A percentile compares a stretch with the other conserved stretches of the same genome.
Evolutionary conservation across 2,113 vertebrate genomes (phyloP).

Genomic region (Triplophysa siluroides): DNA sequence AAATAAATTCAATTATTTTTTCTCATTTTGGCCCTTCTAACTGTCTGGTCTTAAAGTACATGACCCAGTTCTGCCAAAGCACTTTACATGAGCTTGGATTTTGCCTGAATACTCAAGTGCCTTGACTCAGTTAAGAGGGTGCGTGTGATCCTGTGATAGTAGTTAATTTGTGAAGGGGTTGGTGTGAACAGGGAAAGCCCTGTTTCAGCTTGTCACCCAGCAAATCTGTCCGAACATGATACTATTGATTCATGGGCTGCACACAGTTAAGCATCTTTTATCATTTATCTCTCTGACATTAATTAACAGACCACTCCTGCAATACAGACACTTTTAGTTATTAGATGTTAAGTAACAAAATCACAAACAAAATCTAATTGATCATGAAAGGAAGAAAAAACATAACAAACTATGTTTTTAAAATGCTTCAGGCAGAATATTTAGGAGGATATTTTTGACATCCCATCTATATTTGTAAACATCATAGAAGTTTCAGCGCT

Average conservation of each 20-base stretch:
- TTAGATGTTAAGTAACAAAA: not conserved
- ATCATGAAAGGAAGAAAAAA: not conserved
- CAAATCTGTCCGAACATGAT: conserved; percentile 5
- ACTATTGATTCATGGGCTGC: not conserved
- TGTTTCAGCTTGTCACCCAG: conserved; percentile 32
- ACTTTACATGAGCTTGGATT: not conserved
- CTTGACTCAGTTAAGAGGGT: not conserved
- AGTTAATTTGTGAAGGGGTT: not conserved
- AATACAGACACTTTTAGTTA: not conserved
- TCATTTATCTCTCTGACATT: not conserved
- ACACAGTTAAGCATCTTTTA: not conserved
- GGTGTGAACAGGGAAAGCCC: conserved; percentile 6
- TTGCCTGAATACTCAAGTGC: not conserved
- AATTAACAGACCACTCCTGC: not conserved
- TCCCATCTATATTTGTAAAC: not conserved
- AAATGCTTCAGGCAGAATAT: not conserved
- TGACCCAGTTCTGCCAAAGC: not conserved
- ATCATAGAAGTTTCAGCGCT: not conserved
- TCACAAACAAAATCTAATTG: not conserved
- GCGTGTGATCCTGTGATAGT: conserved; percentile 26
- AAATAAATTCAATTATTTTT: not conserved
- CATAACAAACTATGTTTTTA: not conserved
- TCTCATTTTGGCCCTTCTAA: not conserved
- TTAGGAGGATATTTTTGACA: not conserved
- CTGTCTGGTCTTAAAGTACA: not conserved